Base-by-base conservation (phyloP, 1,140 invertebrate species). In the Cardiocondyla obscurior region DNA sequence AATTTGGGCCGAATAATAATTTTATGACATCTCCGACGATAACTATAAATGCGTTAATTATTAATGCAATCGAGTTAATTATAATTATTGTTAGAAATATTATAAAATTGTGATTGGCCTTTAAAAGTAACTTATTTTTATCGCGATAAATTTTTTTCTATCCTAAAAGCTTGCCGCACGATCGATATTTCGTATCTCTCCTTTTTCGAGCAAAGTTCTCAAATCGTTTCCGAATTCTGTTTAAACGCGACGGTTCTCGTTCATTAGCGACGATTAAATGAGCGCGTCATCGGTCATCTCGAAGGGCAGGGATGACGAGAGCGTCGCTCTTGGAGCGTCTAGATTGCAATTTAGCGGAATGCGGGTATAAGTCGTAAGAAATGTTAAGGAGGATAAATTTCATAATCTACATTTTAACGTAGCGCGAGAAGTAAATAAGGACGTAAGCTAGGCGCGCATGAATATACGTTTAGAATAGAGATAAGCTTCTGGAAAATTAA, bases 231-330 rank as follows among this genome's bases (percentile, higher is more conserved):
- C 28, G 28, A 44, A 46, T 60, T 30, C 36, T 12, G 42, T 2
- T 28, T 39, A 79, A 67, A 67, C 22, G 22, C n/a, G 62, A n/a
- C 25, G 62, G 42, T 79, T 79, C 62, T 69, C 49, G 16, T 53
- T 77, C 46, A 67, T 79, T 16, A 79, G 25, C n/a, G 60, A 6
- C 8, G 36, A 69, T 79, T 69, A 67, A 69, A 67, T n/a, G 74
- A 76, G n/a, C 30, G 73, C 58, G 42, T 76, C 58, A 64, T 76
- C 57, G 62, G 74, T 69, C 36, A 55, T 79, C 62, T 79, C 46
- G 46, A 51, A 42, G 39, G 33, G 33, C 74, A 25, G 42, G 22
- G 62, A 79, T 67, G 74, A 79, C 46, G 74, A 25, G 51, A 65
- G 25, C 46, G 16, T 67, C 46, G 46, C 46, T 67, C 46, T 79